Conservation (phyloP, 2,888 invertebrate species). For the Celastrina argiolus region DNA sequence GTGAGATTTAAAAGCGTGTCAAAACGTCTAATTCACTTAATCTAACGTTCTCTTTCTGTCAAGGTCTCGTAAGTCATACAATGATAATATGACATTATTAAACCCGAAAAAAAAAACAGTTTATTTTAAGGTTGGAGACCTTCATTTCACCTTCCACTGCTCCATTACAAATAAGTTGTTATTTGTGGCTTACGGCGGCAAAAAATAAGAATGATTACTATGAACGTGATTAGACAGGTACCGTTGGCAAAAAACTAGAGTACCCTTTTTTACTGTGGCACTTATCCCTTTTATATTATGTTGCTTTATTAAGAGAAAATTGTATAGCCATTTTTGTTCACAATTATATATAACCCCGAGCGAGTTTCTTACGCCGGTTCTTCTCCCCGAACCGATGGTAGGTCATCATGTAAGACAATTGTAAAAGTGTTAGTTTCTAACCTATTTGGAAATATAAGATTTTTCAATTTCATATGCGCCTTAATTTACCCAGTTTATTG, state of each 20-base stretch:
- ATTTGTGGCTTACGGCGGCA: constrained; percentile 50
- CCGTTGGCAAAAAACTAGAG: constrained; percentile 37
- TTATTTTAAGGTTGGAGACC: constrained; percentile 33
- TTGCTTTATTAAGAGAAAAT: background rate
- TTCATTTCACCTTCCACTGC: constrained; percentile 40
- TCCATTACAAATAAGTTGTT: constrained; percentile 52
- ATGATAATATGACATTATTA: constrained; percentile 14
- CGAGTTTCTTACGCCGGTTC: too few relatives aligned
- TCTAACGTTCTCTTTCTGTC: background rate
- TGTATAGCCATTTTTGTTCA: background rate
- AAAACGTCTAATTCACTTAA: background rate
- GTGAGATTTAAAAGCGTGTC: constrained; percentile 4
- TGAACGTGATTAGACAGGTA: constrained; percentile 47
- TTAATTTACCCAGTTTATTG: too few relatives aligned
- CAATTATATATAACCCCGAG: too few relatives aligned
- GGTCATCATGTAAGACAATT: too few relatives aligned
- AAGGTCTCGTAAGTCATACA: constrained; percentile 19
- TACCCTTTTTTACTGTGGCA: constrained; percentile 5
- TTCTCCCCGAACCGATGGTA: too few relatives aligned
- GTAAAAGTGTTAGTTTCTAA: too few relatives aligned
- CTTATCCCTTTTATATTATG: background rate
- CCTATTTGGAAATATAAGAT: too few relatives aligned
- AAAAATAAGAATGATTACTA: constrained; percentile 49
- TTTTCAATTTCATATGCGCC: too few relatives aligned
- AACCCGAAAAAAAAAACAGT: constrained; percentile 29